Percentiles rank a stretch among this genome's conserved stretches.
phyloP scores from a whole-genome alignment of 2,113 vertebrate species.

The Dipodomys stephensi region DNA sequence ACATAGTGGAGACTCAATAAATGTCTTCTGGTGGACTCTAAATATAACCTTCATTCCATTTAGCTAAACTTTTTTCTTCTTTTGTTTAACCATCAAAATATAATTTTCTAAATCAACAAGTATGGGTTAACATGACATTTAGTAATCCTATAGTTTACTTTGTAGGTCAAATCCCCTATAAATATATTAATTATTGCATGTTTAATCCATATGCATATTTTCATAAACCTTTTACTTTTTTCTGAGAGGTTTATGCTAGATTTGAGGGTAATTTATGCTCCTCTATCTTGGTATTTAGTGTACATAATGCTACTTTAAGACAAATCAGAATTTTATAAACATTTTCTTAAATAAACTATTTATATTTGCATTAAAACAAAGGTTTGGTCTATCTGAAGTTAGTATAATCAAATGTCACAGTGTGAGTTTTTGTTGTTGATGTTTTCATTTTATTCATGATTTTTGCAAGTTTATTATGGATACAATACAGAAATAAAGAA shows the following conservation, averaged over 20 bases:
- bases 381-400: neutral
- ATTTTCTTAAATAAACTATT: constrained; percentile 25
- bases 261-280: neutral
- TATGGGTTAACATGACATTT: neutral
- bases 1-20: neutral
- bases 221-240: neutral
- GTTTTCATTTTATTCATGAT: neutral
- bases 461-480: neutral
- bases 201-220: neutral
- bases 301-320: constrained; percentile 50
- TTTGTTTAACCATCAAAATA: constrained; percentile 30
- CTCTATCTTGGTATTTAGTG: neutral
- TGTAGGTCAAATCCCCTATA: constrained; percentile 21
- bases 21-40: neutral
- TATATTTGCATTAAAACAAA: constrained; percentile 46
- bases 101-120: constrained; percentile 17
- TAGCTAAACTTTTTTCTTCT: neutral
- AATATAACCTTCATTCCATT: neutral
- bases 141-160: neutral
- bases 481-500: too few species aligned
- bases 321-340: constrained; percentile 13
- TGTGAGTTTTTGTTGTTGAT: neutral
- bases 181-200: neutral
- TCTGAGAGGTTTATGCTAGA: neutral
- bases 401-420: neutral